phyloP scores from a whole-genome alignment of 2,888 invertebrate genomes.

The Dichetophora obliterata region DNA sequence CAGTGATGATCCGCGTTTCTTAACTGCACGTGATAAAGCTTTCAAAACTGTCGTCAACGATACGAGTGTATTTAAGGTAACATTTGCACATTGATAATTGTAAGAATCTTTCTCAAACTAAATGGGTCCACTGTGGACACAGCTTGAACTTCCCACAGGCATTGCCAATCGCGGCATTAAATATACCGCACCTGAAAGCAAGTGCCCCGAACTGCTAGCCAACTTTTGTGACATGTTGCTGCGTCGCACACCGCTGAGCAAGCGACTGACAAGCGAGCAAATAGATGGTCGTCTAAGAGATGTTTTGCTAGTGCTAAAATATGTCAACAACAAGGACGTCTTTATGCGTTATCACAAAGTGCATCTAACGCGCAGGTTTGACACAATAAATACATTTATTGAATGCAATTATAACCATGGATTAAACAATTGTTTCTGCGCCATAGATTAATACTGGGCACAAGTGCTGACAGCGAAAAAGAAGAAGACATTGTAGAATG shows the following conservation, averaged over 20 bases:
- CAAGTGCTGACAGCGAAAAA: constrained; percentile 98
- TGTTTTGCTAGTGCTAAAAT: constrained; percentile 96
- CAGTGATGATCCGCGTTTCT: constrained; percentile 95
- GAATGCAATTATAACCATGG: not conserved
- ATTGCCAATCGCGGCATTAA: constrained; percentile 76
- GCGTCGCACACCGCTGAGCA: constrained; percentile 95
- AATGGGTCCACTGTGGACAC: constrained; percentile 16
- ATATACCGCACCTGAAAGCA: constrained; percentile 89
- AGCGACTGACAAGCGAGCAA: constrained; percentile 95
- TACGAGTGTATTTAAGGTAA: constrained; percentile 85
- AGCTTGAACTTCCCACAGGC: constrained; percentile 75
- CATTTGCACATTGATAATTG: not conserved
- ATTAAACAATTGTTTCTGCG: not conserved
- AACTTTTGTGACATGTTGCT: constrained; percentile 99
- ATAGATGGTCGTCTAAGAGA: constrained; percentile 94
- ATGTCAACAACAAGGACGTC: constrained; percentile 99
- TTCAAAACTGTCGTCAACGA: constrained; percentile 98
- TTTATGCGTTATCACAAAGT: constrained; percentile 99
- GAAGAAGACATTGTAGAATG: constrained; percentile 99
- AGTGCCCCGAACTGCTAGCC: constrained; percentile 97
- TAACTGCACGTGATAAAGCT: constrained; percentile 97
- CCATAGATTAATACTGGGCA: constrained; percentile 89
- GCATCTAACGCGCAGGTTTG: constrained; percentile 86
- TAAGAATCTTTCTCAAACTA: not conserved
- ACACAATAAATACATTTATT: not conserved